Evolutionary conservation across 1,140 invertebrate species (phyloP).

Genomic region (Sitophilus oryzae): DNA sequence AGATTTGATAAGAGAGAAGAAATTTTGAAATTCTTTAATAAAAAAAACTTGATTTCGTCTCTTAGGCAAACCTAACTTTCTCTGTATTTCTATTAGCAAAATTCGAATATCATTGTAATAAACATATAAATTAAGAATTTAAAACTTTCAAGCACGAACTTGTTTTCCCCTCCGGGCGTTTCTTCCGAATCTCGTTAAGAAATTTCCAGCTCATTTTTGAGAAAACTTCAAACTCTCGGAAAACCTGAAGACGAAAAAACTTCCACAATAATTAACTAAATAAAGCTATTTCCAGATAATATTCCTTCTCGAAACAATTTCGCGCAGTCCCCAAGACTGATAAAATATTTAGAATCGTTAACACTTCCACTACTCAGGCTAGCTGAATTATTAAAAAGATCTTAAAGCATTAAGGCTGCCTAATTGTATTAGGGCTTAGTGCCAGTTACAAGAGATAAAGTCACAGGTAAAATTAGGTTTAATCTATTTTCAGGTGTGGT

Average conservation of each 20-base stretch:
- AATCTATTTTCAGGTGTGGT: neutral
- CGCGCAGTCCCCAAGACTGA: constrained; percentile 5
- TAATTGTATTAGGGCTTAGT: constrained; percentile 1
- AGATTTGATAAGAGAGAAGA: too few species aligned
- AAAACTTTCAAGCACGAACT: too few species aligned
- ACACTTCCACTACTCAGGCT: constrained; percentile 17
- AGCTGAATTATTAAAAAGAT: constrained; percentile 21
- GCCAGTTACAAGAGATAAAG: constrained; percentile 12
- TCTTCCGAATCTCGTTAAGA: neutral
- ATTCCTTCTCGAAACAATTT: neutral
- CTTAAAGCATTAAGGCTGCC: constrained; percentile 4
- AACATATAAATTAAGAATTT: too few species aligned
- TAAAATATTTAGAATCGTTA: constrained; percentile 21
- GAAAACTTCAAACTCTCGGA: too few species aligned
- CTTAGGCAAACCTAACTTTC: too few species aligned
- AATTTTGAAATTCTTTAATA: too few species aligned
- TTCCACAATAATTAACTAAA: neutral
- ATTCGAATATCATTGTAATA: too few species aligned
- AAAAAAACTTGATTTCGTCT: too few species aligned
- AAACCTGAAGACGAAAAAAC: neutral
- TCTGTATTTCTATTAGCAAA: too few species aligned
- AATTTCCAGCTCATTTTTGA: too few species aligned
- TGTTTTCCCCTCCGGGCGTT: too few species aligned
- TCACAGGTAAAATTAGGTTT: constrained; percentile 8
- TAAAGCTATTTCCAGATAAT: constrained; percentile 10